Evolutionary conservation across 2,888 invertebrate species (phyloP).

Genomic region (Ernsta delagoae): DNA sequence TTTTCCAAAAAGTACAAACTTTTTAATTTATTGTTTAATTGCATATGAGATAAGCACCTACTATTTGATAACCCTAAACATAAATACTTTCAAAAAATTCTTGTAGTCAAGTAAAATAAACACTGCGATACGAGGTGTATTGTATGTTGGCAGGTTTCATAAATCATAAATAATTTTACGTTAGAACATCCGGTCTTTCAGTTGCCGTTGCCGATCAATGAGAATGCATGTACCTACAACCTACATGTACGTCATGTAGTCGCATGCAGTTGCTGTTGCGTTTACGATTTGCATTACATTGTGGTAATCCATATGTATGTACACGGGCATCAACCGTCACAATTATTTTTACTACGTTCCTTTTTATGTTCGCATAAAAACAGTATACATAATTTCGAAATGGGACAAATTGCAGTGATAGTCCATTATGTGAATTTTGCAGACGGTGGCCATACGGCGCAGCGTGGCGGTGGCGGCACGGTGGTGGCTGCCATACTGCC

Average conservation of each 20-base stretch:
- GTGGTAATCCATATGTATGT: too few species aligned
- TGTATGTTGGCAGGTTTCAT: constrained; percentile 39
- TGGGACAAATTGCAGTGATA: neutral
- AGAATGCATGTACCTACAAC: neutral
- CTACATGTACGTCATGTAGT: too few species aligned
- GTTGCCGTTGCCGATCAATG: neutral
- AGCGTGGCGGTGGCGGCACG: constrained; percentile 6
- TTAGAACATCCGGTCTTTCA: constrained; percentile 6
- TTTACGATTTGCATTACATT: too few species aligned
- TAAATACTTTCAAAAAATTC: too few species aligned
- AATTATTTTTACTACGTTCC: too few species aligned
- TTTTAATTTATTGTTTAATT: too few species aligned
- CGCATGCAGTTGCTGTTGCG: too few species aligned
- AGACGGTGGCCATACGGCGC: neutral
- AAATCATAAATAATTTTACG: constrained; percentile 55
- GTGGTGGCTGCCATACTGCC: constrained; percentile 48
- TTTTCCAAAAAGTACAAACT: neutral
- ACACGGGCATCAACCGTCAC: too few species aligned
- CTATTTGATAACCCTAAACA: too few species aligned
- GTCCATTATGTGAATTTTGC: constrained; percentile 1
- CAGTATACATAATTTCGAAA: too few species aligned
- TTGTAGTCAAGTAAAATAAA: constrained; percentile 16
- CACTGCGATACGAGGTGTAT: constrained; percentile 36
- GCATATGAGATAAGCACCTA: too few species aligned
- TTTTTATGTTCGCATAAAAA: too few species aligned